Percentiles rank a stretch among this genome's conserved stretches.
Conservation (phyloP, 2,888 invertebrate species). For the Stramonita haemastoma region DNA sequence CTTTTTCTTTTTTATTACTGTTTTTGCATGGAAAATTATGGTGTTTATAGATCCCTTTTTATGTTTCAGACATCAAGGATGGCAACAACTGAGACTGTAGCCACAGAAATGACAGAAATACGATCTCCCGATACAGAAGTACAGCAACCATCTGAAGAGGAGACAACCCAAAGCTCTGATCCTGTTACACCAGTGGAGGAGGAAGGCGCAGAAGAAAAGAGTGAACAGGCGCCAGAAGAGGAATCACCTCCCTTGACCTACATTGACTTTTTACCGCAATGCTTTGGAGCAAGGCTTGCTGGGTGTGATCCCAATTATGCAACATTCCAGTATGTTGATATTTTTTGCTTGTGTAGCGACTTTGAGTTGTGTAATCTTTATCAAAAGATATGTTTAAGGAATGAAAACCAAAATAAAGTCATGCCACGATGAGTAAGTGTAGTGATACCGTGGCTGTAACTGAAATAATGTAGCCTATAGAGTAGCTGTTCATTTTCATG, state of each 20-base stretch:
- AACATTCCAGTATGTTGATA: slow-evolving; percentile 54
- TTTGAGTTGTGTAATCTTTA: too few relatives aligned
- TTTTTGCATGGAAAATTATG: too few relatives aligned
- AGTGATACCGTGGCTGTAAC: too few relatives aligned
- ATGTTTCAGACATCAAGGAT: not conserved
- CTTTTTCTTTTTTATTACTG: too few relatives aligned
- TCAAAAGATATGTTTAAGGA: too few relatives aligned
- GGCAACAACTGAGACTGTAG: not conserved
- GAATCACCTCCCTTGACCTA: slow-evolving; percentile 56
- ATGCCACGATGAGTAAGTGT: too few relatives aligned
- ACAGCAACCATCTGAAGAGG: not conserved
- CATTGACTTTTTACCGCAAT: slow-evolving; percentile 57
- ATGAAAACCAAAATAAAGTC: too few relatives aligned
- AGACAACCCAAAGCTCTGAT: not conserved
- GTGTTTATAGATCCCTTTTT: not conserved
- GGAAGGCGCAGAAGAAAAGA: not conserved
- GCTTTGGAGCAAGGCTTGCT: slow-evolving; percentile 50
- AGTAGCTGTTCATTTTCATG: too few relatives aligned
- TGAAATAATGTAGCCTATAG: too few relatives aligned
- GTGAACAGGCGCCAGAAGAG: not conserved
- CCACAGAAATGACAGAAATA: slow-evolving; percentile 5
- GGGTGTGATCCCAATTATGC: slow-evolving; percentile 55
- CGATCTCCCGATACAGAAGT: not conserved
- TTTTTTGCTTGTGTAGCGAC: not conserved
- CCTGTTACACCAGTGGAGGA: not conserved